Evolutionary conservation across 2,113 vertebrate genomes (phyloP).

Genomic region (Tragelaphus scriptus): DNA sequence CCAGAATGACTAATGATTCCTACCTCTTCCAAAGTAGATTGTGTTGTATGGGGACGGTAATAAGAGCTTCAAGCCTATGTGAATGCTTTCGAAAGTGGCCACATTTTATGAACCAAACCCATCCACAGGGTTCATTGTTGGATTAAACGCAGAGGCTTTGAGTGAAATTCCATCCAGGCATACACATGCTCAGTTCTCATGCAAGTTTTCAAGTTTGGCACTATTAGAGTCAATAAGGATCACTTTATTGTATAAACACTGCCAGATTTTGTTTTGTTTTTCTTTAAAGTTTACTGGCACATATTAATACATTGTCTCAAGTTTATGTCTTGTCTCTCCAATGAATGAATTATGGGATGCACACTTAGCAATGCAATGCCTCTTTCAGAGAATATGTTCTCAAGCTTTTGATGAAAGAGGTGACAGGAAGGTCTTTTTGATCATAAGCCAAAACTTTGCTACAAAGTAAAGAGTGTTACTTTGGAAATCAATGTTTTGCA

Average conservation of each 20-base stretch:
- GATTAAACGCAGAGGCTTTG: background rate
- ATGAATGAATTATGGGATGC: background rate
- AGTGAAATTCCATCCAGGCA: background rate
- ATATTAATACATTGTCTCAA: background rate
- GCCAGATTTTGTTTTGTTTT: background rate
- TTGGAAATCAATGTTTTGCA: too few relatives aligned
- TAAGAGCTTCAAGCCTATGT: background rate
- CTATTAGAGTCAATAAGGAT: background rate
- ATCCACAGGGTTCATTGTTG: too few relatives aligned
- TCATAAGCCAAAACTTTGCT: background rate
- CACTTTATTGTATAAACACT: background rate
- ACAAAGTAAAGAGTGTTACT: background rate
- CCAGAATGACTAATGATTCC: background rate
- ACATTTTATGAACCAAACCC: background rate
- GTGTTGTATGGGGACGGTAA: background rate
- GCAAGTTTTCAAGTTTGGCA: background rate
- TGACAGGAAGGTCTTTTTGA: background rate
- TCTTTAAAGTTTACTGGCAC: background rate
- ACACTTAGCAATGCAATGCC: background rate
- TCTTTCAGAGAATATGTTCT: background rate
- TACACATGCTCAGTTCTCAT: background rate
- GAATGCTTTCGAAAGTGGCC: background rate
- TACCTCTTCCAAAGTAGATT: background rate
- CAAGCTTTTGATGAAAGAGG: background rate
- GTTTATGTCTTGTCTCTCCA: background rate